Base-by-base conservation (phyloP, 2,888 invertebrate genomes). In the Pachymerium ferrugineum region DNA sequence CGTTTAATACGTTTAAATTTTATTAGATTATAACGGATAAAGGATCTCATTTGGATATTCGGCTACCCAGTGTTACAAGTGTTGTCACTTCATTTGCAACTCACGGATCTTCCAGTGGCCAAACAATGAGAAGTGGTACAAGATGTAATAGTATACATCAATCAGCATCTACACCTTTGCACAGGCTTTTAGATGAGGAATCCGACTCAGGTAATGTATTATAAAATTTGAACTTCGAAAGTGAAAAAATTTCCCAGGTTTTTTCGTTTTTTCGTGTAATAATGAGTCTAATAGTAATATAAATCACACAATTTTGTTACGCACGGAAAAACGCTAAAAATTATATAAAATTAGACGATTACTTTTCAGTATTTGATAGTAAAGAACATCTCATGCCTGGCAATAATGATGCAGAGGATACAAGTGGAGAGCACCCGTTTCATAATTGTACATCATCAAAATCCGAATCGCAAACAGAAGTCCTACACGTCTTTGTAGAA, bases 11-110 rank as follows among this genome's bases (percentile, higher is more conserved):
- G n/a, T n/a, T n/a, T n/a, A n/a, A n/a, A n/a, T n/a, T n/a, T n/a
- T n/a, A n/a, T n/a, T 76, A 85, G 85, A 90, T 90, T 75, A 88
- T 90, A 72, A 90, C 90, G 2, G 89, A 89, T 76, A 88, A 90
- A 80, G 91, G 91, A 0, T 90, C 90, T 0, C 91, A 91, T 81
- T 83, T 92, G 79, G 92, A 92, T 79, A 91, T 92, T 77, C 84
- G 91, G 74, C 83, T 92, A 78, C 91, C 92, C 16, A 90, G 90
- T 78, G 89, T 79, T 16, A 78, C 76, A 14, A 76, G 77, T 54
- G 73, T 19, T 67, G 75, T 72, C 70, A 76, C 33, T 6, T 47
- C 62, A 73, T 54, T 33, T 14, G 54, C 72, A 42, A 76, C 73
- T 67, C 74, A 74, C 33, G 74, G 73, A 19, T 73, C 73, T 28